Evolutionary conservation across 2,113 vertebrate genomes (phyloP).

Genomic region (Hemiscyllium ocellatum): DNA sequence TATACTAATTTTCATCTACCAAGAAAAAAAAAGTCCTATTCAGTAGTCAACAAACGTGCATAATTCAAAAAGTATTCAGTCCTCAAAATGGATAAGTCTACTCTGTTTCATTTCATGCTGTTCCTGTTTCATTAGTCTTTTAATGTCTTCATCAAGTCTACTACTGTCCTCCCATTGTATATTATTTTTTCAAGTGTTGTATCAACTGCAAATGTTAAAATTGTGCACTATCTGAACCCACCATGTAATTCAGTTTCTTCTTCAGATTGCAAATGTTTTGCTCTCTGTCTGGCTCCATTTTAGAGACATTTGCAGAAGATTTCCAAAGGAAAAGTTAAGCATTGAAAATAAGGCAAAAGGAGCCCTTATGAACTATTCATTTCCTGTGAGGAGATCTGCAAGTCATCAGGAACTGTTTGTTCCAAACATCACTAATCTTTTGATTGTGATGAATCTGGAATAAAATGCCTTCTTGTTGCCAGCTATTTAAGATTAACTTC

Average conservation of each 20-base stretch:
- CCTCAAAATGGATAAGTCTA: not conserved
- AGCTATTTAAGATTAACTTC: not conserved
- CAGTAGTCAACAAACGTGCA: not conserved
- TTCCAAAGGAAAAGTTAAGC: not conserved
- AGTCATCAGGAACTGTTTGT: conserved; percentile 10
- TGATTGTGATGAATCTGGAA: conserved; percentile 1
- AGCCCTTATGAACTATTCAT: not conserved
- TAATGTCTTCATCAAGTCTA: not conserved
- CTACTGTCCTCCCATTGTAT: not conserved
- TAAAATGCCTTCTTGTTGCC: not conserved
- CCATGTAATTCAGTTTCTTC: not conserved
- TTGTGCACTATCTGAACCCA: not conserved
- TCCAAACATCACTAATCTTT: not conserved
- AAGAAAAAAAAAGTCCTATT: not conserved
- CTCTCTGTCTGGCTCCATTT: not conserved
- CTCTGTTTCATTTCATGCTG: not conserved
- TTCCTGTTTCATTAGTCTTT: not conserved
- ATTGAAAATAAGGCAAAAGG: not conserved
- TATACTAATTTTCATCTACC: not conserved
- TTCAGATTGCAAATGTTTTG: not conserved
- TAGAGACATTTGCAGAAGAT: not conserved
- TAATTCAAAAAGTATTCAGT: not conserved
- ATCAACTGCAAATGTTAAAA: not conserved
- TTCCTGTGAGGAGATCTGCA: not conserved
- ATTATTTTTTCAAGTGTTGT: not conserved